Conservation (phyloP, 2,113 vertebrate species). For the Coryphaenoides rupestris region DNA sequence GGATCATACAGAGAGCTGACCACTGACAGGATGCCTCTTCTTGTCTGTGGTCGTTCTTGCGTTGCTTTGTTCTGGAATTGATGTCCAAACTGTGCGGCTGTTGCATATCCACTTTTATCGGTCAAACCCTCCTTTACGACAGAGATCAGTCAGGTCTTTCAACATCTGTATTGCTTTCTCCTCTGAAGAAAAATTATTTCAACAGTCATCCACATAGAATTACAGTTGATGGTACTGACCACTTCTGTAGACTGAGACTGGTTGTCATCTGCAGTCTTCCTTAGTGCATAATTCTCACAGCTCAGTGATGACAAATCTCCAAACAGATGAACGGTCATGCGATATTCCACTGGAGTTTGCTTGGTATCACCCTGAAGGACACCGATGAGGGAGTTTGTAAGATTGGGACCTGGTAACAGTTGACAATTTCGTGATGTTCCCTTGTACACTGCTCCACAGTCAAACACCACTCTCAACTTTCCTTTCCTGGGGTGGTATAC, state of each 20-base stretch:
- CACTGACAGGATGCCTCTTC: too few relatives aligned
- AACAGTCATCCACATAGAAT: slow-evolving; percentile 28
- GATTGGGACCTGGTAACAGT: neutral
- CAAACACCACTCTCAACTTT: too few relatives aligned
- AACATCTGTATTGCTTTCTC: neutral
- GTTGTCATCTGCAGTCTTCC: slow-evolving; percentile 18
- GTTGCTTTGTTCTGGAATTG: too few relatives aligned
- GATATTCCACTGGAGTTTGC: neutral
- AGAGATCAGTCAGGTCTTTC: slow-evolving; percentile 4
- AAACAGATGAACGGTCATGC: too few relatives aligned
- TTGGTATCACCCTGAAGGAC: slow-evolving; percentile 1
- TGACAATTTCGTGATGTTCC: slow-evolving; percentile 12
- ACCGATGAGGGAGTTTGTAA: neutral
- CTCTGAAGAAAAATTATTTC: slow-evolving; percentile 10
- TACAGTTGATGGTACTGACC: slow-evolving; percentile 3
- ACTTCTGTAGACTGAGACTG: neutral
- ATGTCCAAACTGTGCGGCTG: neutral
- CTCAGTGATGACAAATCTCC: too few relatives aligned
- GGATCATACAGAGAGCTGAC: slow-evolving; percentile 9
- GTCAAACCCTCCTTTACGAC: slow-evolving; percentile 11
- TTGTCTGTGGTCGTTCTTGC: too few relatives aligned
- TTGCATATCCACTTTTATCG: slow-evolving; percentile 16
- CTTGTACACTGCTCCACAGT: slow-evolving; percentile 7
- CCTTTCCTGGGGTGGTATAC: slow-evolving; percentile 10
- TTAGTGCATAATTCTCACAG: too few relatives aligned